A percentile compares a stretch with the other conserved stretches of the same genome.
These are phyloP conservation scores for Ridgeia piscesae DNA, from an alignment of 1,140 invertebrate species.

Conservation along the genomic window DNA sequence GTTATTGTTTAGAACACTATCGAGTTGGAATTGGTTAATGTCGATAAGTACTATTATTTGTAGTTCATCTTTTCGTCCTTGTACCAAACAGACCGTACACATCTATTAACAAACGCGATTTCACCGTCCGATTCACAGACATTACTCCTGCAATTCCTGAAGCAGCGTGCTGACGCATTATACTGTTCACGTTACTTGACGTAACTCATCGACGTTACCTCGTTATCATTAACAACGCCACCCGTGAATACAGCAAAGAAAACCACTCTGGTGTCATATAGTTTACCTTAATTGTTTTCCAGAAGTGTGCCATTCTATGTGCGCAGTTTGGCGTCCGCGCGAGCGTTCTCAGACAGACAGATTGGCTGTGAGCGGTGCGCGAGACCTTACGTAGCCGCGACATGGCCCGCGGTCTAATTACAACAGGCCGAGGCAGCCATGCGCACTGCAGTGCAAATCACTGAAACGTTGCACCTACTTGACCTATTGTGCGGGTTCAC, in stretches of 20 bases:
- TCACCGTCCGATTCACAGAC: neutral
- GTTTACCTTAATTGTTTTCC: slow-evolving; percentile 1
- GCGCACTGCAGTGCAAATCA: neutral
- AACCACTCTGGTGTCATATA: neutral
- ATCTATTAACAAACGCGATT: neutral
- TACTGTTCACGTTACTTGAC: neutral
- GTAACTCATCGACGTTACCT: neutral
- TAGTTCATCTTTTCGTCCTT: too few species aligned
- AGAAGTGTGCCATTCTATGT: neutral
- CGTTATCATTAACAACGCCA: neutral
- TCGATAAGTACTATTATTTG: too few species aligned
- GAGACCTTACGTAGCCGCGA: neutral
- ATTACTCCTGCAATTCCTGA: neutral
- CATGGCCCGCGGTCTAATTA: neutral
- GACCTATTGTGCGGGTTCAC: neutral
- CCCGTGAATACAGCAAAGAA: too few species aligned
- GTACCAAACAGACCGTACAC: too few species aligned
- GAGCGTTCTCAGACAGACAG: neutral
- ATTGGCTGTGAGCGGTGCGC: neutral
- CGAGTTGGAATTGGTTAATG: too few species aligned
- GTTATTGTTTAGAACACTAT: too few species aligned
- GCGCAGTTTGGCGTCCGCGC: neutral
- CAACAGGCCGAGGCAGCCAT: neutral
- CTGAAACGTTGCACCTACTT: neutral
- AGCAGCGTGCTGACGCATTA: neutral